These are phyloP conservation scores for Andrena cerasifolii DNA, from an alignment of 1,140 invertebrate genomes.

Conservation along the genomic window DNA sequence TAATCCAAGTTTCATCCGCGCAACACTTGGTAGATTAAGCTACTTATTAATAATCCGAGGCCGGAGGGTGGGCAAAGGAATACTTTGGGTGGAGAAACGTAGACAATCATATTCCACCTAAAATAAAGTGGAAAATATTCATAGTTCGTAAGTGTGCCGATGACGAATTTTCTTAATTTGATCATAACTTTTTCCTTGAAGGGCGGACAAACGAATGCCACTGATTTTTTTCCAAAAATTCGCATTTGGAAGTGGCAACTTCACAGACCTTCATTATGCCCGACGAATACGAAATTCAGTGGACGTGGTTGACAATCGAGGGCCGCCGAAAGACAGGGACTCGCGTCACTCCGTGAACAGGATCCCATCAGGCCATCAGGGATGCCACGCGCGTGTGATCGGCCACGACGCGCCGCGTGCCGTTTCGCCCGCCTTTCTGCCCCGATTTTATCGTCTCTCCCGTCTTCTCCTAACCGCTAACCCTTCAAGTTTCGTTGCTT, in stretches of 20 bases:
- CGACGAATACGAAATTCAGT: constrained; percentile 68
- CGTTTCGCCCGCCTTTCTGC: constrained; percentile 65
- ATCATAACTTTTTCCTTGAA: too few species aligned
- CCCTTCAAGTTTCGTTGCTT: constrained; percentile 61
- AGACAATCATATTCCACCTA: too few species aligned
- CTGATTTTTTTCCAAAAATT: constrained; percentile 6
- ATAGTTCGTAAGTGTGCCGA: too few species aligned
- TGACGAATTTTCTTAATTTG: too few species aligned
- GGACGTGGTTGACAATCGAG: constrained; percentile 51
- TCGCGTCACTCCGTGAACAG: constrained; percentile 16
- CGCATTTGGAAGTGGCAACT: too few species aligned
- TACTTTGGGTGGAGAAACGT: too few species aligned
- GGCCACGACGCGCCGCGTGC: constrained; percentile 68
- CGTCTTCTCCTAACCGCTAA: constrained; percentile 67
- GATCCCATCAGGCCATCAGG: constrained; percentile 74
- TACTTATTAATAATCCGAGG: too few species aligned
- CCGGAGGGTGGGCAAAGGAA: too few species aligned
- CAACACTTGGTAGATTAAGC: too few species aligned
- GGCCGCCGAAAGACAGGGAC: constrained; percentile 31
- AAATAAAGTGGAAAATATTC: too few species aligned
- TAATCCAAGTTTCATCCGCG: too few species aligned
- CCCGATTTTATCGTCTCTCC: constrained; percentile 68
- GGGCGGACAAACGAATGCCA: too few species aligned
- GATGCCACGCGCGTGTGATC: constrained; percentile 74
- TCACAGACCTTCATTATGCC: constrained; percentile 68